A percentile compares a stretch with the other conserved stretches of the same genome.
These are phyloP conservation scores for Noctua janthe DNA, from an alignment of 2,888 invertebrate genomes.

Conservation along the genomic window DNA sequence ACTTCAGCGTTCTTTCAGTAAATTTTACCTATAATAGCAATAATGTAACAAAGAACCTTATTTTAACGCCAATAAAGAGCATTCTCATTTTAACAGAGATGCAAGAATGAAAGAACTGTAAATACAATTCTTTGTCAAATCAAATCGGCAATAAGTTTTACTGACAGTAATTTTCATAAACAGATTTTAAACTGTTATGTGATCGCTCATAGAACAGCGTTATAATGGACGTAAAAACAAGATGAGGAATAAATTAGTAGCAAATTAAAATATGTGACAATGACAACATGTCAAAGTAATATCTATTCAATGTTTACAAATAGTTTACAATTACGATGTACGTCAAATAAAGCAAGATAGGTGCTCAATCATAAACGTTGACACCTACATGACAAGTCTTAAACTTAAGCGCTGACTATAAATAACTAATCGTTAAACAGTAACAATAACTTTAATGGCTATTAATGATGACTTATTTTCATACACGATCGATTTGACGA, in stretches of 20 bases:
- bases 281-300: slow-evolving; percentile 7
- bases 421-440: slow-evolving; percentile 23
- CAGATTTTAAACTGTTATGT: neutral
- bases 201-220: neutral
- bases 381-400: neutral
- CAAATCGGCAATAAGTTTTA: neutral
- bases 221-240: neutral
- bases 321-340: neutral
- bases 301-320: neutral
- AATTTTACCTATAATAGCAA: neutral
- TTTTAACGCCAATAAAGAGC: neutral
- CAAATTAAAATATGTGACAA: neutral
- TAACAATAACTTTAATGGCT: slow-evolving; percentile 6
- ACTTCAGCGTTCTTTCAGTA: neutral
- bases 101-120: neutral
- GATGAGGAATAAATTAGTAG: neutral
- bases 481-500: slow-evolving; percentile 25
- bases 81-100: neutral
- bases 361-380: slow-evolving; percentile 11
- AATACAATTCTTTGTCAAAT: neutral
- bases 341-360: neutral
- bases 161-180: neutral
- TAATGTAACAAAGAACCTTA: neutral
- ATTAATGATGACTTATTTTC: slow-evolving; percentile 31
- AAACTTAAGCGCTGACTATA: neutral